A percentile compares a stretch with the other conserved stretches of the same genome.
phyloP scores from a whole-genome alignment of 2,113 vertebrate genomes.

The Tichodroma muraria region DNA sequence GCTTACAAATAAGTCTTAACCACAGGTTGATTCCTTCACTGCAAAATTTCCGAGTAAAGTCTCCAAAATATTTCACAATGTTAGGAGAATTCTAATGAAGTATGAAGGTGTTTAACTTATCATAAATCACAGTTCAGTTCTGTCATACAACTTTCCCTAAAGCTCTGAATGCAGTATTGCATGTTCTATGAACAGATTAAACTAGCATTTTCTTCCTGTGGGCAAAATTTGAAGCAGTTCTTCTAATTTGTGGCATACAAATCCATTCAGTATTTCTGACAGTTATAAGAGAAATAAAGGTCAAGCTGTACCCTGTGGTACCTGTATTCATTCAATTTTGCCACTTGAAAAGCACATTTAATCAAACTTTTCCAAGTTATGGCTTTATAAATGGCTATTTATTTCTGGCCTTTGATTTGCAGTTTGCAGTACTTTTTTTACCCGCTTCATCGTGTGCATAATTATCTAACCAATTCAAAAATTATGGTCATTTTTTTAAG shows the following conservation, averaged over 20 bases:
- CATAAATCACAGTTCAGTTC: neutral
- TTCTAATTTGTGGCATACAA: neutral
- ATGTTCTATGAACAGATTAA: neutral
- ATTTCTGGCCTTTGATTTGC: neutral
- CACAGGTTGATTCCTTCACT: neutral
- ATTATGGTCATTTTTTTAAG: neutral
- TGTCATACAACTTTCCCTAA: neutral
- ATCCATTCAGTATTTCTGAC: neutral
- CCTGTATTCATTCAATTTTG: neutral
- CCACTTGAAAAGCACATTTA: neutral
- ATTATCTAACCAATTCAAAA: neutral
- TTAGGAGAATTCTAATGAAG: neutral
- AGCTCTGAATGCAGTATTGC: neutral
- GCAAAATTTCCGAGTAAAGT: neutral
- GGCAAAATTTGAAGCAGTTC: constrained; percentile 6
- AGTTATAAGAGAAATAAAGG: neutral
- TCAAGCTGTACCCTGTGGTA: neutral
- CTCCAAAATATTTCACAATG: neutral
- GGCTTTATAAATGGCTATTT: neutral
- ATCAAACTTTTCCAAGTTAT: neutral
- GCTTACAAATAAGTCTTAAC: neutral
- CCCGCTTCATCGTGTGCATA: neutral
- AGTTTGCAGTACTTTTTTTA: neutral
- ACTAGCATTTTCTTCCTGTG: neutral
- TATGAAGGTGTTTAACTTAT: neutral